Percentiles rank a stretch among this genome's conserved stretches.
phyloP scores from a whole-genome alignment of 2,113 vertebrate genomes.

The Planiliza haematocheilus region DNA sequence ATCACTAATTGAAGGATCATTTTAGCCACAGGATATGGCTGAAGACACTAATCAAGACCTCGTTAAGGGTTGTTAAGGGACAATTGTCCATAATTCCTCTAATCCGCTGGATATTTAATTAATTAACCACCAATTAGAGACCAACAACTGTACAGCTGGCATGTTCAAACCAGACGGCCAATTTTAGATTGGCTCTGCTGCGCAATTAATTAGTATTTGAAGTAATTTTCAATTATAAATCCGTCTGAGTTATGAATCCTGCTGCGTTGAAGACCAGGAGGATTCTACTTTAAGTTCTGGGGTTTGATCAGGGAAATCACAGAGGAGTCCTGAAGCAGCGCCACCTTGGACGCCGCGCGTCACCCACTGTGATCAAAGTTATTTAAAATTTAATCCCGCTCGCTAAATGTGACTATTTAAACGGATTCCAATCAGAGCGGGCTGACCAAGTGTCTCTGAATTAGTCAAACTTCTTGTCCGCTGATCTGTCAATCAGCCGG shows the following conservation, averaged over 20 bases:
- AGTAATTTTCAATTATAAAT: conserved; percentile 61
- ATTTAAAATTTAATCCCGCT: neutral
- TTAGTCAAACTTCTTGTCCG: too few relatives aligned
- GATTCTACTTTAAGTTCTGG: conserved; percentile 24
- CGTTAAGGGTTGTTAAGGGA: conserved; percentile 71
- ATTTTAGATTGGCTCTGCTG: conserved; percentile 53
- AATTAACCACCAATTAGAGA: conserved; percentile 76
- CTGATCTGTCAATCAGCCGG: too few relatives aligned
- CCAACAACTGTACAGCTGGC: conserved; percentile 43
- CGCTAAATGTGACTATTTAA: neutral
- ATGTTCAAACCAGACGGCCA: conserved; percentile 50
- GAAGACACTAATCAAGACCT: conserved; percentile 77
- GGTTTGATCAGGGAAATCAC: conserved; percentile 46
- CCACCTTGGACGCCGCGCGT: neutral
- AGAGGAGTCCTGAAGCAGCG: neutral
- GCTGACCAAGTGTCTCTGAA: neutral
- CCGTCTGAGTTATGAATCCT: conserved; percentile 48
- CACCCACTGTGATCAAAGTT: conserved; percentile 23
- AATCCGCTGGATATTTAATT: conserved; percentile 75
- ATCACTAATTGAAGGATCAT: conserved; percentile 74
- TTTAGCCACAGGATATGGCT: conserved; percentile 69
- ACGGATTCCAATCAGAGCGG: neutral
- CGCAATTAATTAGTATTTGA: conserved; percentile 58
- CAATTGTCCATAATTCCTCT: conserved; percentile 78
- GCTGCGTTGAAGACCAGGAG: conserved; percentile 33